A percentile compares a stretch with the other conserved stretches of the same genome.
Evolutionary conservation across 2,113 vertebrate species (phyloP).

Genomic region (Glaucomys volans): DNA sequence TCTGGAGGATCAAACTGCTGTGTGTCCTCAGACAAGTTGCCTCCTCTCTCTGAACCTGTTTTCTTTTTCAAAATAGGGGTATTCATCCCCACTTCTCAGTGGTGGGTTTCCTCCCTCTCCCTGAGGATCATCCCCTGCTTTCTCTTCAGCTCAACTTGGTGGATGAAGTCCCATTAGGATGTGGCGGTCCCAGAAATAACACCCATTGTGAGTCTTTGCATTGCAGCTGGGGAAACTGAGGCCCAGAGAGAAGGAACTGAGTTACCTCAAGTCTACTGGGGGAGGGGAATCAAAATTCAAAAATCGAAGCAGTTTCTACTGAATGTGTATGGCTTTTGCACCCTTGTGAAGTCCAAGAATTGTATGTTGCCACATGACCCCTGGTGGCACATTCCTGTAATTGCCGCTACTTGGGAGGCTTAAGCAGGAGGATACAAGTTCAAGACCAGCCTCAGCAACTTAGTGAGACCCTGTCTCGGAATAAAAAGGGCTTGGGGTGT

Average conservation of each 20-base stretch:
- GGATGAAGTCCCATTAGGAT: not conserved
- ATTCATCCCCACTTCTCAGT: not conserved
- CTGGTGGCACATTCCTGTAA: not conserved
- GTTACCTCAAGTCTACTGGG: not conserved
- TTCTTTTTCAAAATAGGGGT: not conserved
- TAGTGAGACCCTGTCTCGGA: not conserved
- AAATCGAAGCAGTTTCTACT: too few species aligned
- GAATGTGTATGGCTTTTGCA: too few species aligned
- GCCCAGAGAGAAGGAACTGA: not conserved
- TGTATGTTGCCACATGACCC: too few species aligned
- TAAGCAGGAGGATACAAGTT: not conserved
- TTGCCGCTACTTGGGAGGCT: not conserved
- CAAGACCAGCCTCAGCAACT: not conserved
- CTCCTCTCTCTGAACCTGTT: slow-evolving; percentile 6
- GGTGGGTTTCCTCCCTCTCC: not conserved
- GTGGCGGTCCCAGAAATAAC: not conserved
- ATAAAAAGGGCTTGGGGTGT: not conserved
- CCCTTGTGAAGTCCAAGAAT: too few species aligned
- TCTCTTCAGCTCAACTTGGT: not conserved
- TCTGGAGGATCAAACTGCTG: not conserved
- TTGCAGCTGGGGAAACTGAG: not conserved
- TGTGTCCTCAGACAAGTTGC: not conserved
- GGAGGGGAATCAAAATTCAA: too few species aligned
- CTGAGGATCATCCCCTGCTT: too few species aligned
- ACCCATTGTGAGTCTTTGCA: not conserved